phyloP scores from a whole-genome alignment of 92 coral and sea anemone genomes.

The Muricea muricata region DNA sequence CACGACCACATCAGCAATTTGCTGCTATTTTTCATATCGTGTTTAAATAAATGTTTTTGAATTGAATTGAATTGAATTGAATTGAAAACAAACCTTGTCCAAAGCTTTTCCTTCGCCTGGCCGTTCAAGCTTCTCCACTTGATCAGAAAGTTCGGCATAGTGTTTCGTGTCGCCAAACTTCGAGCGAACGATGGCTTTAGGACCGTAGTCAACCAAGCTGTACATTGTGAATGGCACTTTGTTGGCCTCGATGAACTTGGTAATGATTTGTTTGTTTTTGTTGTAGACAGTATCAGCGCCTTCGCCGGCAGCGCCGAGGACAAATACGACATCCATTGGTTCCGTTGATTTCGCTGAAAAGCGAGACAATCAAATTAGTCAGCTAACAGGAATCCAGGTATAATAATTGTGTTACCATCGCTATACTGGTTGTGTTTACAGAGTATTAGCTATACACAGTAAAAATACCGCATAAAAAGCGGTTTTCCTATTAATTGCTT shows the following conservation, averaged over 20 bases:
- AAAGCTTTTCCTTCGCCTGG: constrained; percentile 41
- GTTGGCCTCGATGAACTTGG: constrained; percentile 37
- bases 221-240: constrained; percentile 28
- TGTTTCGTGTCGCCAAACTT: constrained; percentile 16
- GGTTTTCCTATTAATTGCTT: too few species aligned
- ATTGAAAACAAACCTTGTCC: constrained; percentile 5
- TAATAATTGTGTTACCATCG: too few species aligned
- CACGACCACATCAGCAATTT: too few species aligned
- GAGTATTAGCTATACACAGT: too few species aligned
- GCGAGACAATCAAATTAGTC: too few species aligned
- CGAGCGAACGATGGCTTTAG: constrained; percentile 30
- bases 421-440: too few species aligned
- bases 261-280: constrained; percentile 34
- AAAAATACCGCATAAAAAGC: too few species aligned
- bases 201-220: constrained; percentile 36
- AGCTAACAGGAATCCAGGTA: too few species aligned
- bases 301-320: constrained; percentile 36
- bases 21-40: too few species aligned
- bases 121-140: constrained; percentile 20
- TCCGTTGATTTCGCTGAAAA: constrained; percentile 32
- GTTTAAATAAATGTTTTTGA: too few species aligned
- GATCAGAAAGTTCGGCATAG: not conserved
- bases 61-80: too few species aligned
- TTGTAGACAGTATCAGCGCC: constrained; percentile 41
- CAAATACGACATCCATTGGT: constrained; percentile 41